phyloP scores from a whole-genome alignment of 2,113 vertebrate genomes.

The Puffinus mauretanicus region DNA sequence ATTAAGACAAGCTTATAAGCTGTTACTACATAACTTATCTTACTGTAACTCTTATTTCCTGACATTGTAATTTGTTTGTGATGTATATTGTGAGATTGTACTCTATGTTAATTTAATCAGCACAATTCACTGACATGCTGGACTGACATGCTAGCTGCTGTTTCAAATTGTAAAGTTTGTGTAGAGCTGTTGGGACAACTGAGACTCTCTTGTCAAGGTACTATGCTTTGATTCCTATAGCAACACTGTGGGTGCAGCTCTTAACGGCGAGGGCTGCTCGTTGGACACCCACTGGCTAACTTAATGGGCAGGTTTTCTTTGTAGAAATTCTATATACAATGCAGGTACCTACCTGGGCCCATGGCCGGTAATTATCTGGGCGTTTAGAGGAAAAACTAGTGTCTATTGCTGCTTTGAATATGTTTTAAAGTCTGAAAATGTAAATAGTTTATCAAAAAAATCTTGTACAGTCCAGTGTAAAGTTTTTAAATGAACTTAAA shows the following conservation, averaged over 20 bases:
- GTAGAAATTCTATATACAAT: constrained; percentile 86
- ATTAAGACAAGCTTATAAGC: constrained; percentile 86
- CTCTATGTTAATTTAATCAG: constrained; percentile 99
- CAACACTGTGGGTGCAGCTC: constrained; percentile 88
- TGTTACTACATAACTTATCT: constrained; percentile 91
- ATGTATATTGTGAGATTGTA: constrained; percentile 99
- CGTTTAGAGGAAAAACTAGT: constrained; percentile 92
- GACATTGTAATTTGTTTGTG: constrained; percentile 91
- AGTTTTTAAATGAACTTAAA: constrained; percentile 99
- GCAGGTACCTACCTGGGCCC: constrained; percentile 94
- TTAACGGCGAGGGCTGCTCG: constrained; percentile 74
- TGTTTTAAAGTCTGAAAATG: constrained; percentile 99
- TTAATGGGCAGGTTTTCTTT: constrained; percentile 82
- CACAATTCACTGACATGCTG: constrained; percentile 99
- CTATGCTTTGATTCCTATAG: constrained; percentile 91
- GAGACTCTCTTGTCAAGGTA: constrained; percentile 86
- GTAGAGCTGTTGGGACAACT: constrained; percentile 84
- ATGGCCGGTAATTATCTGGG: constrained; percentile 90
- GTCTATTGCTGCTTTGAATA: constrained; percentile 99
- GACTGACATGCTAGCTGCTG: constrained; percentile 99
- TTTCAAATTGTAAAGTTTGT: constrained; percentile 84
- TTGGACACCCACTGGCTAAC: constrained; percentile 82
- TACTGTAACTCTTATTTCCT: constrained; percentile 92
- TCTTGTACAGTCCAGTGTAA: constrained; percentile 99
- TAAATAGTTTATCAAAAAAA: constrained; percentile 99